Percentiles rank a stretch among this genome's conserved stretches.
phyloP scores from a whole-genome alignment of 92 coral and sea anemone genomes.

The Parazoanthus darwini region DNA sequence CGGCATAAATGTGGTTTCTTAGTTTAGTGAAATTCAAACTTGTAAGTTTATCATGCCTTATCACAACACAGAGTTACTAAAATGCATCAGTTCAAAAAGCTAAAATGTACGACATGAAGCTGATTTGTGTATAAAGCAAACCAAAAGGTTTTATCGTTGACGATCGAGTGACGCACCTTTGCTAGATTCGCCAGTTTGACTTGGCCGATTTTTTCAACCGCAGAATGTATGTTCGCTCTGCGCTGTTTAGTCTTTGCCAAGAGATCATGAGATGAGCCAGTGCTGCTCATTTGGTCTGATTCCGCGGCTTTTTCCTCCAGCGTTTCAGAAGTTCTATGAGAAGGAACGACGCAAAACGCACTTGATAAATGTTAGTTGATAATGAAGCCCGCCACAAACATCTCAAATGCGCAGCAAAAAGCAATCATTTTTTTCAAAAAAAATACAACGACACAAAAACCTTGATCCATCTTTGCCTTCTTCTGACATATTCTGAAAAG shows the following conservation, averaged over 20 bases:
- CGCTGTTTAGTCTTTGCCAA: neutral
- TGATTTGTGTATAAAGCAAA: no score
- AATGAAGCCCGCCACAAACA: neutral
- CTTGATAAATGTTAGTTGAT: neutral
- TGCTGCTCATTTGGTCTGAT: neutral
- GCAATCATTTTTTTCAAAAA: neutral
- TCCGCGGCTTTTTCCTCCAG: neutral
- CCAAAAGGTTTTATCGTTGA: neutral
- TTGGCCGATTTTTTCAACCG: slow-evolving; percentile 26
- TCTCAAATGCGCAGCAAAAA: slow-evolving; percentile 1
- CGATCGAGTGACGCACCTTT: slow-evolving; percentile 18
- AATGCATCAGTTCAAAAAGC: no score
- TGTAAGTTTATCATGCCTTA: neutral
- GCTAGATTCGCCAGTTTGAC: neutral
- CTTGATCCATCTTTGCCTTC: slow-evolving; percentile 4
- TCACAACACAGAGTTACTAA: no score
- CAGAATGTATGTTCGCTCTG: slow-evolving; percentile 18
- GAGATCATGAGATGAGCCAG: neutral
- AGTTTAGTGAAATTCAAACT: no score
- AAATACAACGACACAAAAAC: neutral
- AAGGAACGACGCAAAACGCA: slow-evolving; percentile 3
- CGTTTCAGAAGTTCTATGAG: neutral
- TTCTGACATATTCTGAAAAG: neutral
- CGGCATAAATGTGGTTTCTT: no score
- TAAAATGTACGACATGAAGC: no score